Evolutionary conservation across 2,888 invertebrate genomes (phyloP), one percentile per base, ranked within the genome.

Genomic region (Microctonus hyperodae): DNA sequence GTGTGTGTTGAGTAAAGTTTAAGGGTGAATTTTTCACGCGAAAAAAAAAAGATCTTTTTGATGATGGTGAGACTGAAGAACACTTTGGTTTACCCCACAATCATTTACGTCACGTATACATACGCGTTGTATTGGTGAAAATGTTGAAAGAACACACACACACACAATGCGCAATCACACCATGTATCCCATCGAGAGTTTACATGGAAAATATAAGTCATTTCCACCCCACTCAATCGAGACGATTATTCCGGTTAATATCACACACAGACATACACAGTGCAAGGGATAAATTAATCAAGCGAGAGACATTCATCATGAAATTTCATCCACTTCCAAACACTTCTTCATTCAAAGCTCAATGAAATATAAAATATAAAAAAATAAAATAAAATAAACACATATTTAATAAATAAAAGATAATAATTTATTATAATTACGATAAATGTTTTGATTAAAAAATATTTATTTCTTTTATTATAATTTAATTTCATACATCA

Each of bases 221-320:
- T 48, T 25, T 51, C 37, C 48, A 23, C 23, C 31, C 59, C 7
- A 28, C 44, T 33, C 25, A 5, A 20, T 33, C 60, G 13, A n/a
- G 50, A 59, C 65, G 65, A 67, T 70, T 69, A 70, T 69, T 69
- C 70, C 69, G 25, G 58, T 67, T 67, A 70, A 65, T 65, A 67
- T 67, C 57, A 37, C 64, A 57, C 67, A n/a, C n/a, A n/a, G n/a
- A n/a, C n/a, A n/a, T n/a, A n/a, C n/a, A n/a, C n/a, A n/a, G n/a
- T 35, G 48, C 44, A 33, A 40, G 57, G 13, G 28, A 16, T 65
- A 33, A 58, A 65, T 63, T 44, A 68, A 20, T 25, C n/a, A 22
- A 35, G 2, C 48, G 33, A 44, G 7, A 13, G 10, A 35, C 35
- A 59, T 44, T 44, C 20, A 44, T 44, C 44, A 64, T 23, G 23